Base-by-base conservation (phyloP, 2,888 invertebrate genomes). In the Brachyptera putata region DNA sequence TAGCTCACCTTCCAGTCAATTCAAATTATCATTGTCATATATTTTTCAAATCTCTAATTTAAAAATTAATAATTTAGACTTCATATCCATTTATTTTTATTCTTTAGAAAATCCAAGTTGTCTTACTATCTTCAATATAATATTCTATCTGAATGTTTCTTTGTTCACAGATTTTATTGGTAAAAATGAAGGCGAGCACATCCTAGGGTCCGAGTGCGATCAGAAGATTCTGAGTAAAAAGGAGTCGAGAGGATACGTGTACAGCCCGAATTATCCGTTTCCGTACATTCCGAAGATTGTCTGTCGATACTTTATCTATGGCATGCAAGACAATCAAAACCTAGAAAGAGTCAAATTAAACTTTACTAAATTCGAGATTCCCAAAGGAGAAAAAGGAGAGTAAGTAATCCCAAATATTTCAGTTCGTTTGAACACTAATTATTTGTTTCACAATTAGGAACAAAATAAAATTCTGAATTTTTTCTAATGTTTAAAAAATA, bases 181-280 rank as follows among this genome's bases (percentile, higher is more conserved):
- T 77, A 89, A 89, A 81, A 89, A 91, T 78, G 91, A 91, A 74
- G 94, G 94, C 68, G 90, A 91, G 80, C 95, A 96, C 79, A 94
- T 96, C 74, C 84, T 91, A 74, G 96, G 96, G 73, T 94, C 95
- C 68, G 98, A 99, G 80, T 99, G 99, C 81, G 98, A 99, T 81
- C 95, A 96, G 78, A 91, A 95, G 78, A 95, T 97, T 73, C 83
- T 95, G 70, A 95, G 95, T 77, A 88, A 87, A 76, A 92, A 92
- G 77, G 91, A 94, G 76, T 93, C 94, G 62, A 87, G 85, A 71
- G 97, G 97, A 69, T 86, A 83, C 75, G 94, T 97, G 71, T 91
- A 90, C 79, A 95, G 95, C 76, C 97, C 97, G 69, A 95, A 95
- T 80, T 97, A 91, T 80, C 96, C 96, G 72, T 92, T 85, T 79